phyloP scores from a whole-genome alignment of 2,888 invertebrate species.

The Pheosia gnoma region DNA sequence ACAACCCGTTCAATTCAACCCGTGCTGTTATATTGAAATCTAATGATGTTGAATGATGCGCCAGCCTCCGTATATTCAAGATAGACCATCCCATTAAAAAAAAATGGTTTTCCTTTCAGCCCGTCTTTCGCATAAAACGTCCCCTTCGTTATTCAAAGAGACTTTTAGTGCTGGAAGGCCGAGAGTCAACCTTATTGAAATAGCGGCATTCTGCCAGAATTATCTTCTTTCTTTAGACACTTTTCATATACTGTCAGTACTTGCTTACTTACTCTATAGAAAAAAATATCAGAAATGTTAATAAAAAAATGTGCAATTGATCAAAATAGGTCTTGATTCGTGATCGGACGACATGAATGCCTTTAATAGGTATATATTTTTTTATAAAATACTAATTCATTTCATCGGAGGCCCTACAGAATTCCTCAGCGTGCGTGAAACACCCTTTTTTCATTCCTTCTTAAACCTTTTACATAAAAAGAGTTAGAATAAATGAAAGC shows the following conservation, averaged over 20 bases:
- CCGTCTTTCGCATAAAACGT: slow-evolving; percentile 67
- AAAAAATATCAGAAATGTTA: not conserved
- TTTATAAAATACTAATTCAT: not conserved
- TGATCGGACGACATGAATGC: too few relatives aligned
- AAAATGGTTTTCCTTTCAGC: slow-evolving; percentile 75
- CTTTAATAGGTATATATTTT: too few relatives aligned
- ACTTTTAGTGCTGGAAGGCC: slow-evolving; percentile 64
- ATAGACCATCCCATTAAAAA: slow-evolving; percentile 67
- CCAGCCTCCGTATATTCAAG: slow-evolving; percentile 72
- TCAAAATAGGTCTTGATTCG: not conserved
- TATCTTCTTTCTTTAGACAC: slow-evolving; percentile 43
- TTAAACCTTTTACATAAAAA: too few relatives aligned
- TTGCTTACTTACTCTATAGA: not conserved
- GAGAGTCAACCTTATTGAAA: slow-evolving; percentile 53
- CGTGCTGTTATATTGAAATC: slow-evolving; percentile 61
- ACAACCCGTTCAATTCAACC: slow-evolving; percentile 55
- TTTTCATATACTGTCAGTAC: slow-evolving; percentile 23
- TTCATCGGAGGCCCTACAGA: not conserved
- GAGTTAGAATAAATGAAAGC: too few relatives aligned
- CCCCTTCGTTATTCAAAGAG: slow-evolving; percentile 77
- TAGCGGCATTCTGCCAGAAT: slow-evolving; percentile 49
- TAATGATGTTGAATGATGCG: slow-evolving; percentile 79
- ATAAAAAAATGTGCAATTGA: not conserved
- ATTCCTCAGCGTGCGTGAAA: not conserved
- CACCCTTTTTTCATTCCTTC: not conserved